phyloP scores from a whole-genome alignment of 1,140 invertebrate species.

The Drosophila lacteicornis region DNA sequence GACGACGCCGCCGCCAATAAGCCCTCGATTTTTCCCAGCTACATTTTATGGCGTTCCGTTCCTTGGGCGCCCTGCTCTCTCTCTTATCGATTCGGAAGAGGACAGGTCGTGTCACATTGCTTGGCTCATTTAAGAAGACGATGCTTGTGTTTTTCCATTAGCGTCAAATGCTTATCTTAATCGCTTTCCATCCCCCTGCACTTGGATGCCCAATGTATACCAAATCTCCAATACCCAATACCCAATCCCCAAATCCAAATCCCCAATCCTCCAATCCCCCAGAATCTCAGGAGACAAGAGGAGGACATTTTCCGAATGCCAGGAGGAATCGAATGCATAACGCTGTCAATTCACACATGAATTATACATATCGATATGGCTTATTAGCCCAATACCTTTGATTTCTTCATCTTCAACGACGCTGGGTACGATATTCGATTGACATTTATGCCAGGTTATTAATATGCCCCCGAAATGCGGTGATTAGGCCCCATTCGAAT shows the following conservation, averaged over 20 bases:
- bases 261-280: neutral
- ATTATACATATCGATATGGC: conserved; percentile 59
- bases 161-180: conserved; percentile 73
- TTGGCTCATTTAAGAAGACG: conserved; percentile 58
- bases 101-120: conserved; percentile 70
- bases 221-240: neutral
- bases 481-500: conserved; percentile 17
- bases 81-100: conserved; percentile 53
- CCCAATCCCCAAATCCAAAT: neutral
- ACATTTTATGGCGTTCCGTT: conserved; percentile 69
- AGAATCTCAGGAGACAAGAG: neutral
- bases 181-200: conserved; percentile 55
- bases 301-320: conserved; percentile 1
- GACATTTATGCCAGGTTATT: conserved; percentile 17
- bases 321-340: conserved; percentile 15
- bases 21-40: conserved; percentile 35
- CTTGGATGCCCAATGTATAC: neutral
- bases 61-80: conserved; percentile 22
- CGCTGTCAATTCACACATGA: conserved; percentile 60
- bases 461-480: conserved; percentile 5
- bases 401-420: conserved; percentile 20
- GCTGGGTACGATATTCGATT: neutral
- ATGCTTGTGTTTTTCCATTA: conserved; percentile 50
- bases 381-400: conserved; percentile 53
- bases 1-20: neutral